These are phyloP conservation scores for Drosophila anceps DNA, from an alignment of 2,888 invertebrate genomes.

Conservation along the genomic window DNA sequence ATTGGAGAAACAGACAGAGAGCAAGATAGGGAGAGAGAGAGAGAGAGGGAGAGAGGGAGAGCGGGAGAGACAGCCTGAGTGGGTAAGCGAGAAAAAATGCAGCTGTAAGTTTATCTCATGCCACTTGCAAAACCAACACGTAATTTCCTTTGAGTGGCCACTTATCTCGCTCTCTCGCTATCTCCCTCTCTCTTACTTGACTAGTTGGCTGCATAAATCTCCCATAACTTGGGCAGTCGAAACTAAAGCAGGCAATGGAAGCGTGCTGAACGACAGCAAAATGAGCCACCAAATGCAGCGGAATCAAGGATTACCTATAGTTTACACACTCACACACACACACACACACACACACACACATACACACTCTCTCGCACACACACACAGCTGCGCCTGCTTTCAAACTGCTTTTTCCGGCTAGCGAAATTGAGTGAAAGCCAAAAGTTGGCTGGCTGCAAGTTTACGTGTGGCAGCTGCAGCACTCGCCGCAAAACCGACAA, in stretches of 20 bases:
- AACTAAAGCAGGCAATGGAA: constrained; percentile 41
- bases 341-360: constrained; percentile 18
- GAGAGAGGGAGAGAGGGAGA: background rate
- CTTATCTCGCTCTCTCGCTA: constrained; percentile 49
- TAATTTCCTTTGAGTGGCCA: constrained; percentile 72
- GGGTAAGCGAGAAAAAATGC: constrained; percentile 27
- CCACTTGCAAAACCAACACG: constrained; percentile 69
- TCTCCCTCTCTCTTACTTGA: constrained; percentile 29
- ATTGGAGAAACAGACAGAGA: background rate
- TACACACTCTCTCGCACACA: constrained; percentile 10
- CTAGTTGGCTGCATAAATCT: constrained; percentile 72
- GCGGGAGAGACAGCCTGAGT: background rate
- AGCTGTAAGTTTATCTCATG: constrained; percentile 63
- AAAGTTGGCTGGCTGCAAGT: constrained; percentile 71
- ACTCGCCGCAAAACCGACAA: constrained; percentile 38
- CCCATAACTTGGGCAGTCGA: constrained; percentile 61
- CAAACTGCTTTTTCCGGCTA: constrained; percentile 55
- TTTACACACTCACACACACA: constrained; percentile 25
- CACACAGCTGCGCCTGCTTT: constrained; percentile 43
- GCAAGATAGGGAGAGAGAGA: background rate
- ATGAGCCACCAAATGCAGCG: constrained; percentile 69
- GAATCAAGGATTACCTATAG: constrained; percentile 70
- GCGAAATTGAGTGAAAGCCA: constrained; percentile 75
- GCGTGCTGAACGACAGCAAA: constrained; percentile 52
- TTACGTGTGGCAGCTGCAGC: constrained; percentile 57